A percentile compares a stretch with the other conserved stretches of the same genome.
These are phyloP conservation scores for Muscicapa adusta DNA, from an alignment of 2,113 vertebrate genomes.

Conservation along the genomic window DNA sequence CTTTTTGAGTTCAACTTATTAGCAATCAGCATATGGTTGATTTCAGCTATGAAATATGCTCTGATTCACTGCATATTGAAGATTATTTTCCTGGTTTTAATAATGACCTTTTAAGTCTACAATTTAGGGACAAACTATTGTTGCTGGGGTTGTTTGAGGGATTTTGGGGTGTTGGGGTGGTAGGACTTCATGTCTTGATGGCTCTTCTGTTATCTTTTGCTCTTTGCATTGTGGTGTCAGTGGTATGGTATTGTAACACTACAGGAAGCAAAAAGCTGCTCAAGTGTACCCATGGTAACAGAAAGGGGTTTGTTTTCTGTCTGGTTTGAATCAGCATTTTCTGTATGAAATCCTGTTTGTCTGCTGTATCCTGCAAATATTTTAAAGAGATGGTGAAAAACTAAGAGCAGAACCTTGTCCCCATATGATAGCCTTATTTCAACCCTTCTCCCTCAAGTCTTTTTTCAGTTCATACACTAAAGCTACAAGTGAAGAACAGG, in stretches of 20 bases:
- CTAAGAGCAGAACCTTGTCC: background rate
- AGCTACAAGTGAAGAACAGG: background rate
- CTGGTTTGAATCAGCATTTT: background rate
- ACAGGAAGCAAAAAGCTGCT: background rate
- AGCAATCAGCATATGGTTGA: background rate
- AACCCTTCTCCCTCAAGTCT: background rate
- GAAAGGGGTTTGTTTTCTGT: background rate
- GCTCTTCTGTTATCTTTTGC: background rate
- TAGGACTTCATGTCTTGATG: background rate
- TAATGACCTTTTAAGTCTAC: background rate
- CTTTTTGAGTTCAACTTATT: background rate
- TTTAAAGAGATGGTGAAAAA: background rate
- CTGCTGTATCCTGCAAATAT: background rate
- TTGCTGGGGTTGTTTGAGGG: background rate
- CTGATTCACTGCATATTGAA: background rate
- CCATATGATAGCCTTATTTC: background rate
- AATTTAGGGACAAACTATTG: background rate
- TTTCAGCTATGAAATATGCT: background rate
- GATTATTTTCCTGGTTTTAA: background rate
- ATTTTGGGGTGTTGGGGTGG: fast-evolving
- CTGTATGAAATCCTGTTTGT: background rate
- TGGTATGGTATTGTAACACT: background rate
- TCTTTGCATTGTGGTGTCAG: background rate
- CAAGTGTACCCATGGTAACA: background rate
- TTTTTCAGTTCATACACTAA: background rate